These are phyloP conservation scores for Brenthis hecate DNA, from an alignment of 2,888 invertebrate species.

Conservation along the genomic window DNA sequence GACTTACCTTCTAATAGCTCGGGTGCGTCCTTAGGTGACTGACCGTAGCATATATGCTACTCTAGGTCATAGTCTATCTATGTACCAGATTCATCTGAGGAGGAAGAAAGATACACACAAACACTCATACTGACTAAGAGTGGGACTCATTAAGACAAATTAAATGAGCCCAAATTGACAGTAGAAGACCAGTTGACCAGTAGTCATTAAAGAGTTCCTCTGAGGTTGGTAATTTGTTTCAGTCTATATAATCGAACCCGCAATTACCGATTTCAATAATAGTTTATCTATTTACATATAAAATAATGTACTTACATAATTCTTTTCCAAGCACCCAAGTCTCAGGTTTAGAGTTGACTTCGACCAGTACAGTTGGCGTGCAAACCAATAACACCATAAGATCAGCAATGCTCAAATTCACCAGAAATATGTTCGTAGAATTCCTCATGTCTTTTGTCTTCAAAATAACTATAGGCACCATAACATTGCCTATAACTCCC, in stretches of 20 bases:
- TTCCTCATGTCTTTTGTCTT: conserved; percentile 97
- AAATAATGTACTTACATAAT: conserved; percentile 90
- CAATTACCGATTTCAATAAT: neutral
- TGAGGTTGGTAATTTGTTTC: too few species aligned
- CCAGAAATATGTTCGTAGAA: conserved; percentile 96
- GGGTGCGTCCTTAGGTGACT: too few species aligned
- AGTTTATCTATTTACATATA: neutral
- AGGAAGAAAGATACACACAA: too few species aligned
- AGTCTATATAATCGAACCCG: neutral
- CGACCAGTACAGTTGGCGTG: conserved; percentile 96
- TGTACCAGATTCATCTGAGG: too few species aligned
- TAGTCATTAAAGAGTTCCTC: too few species aligned
- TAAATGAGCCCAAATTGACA: too few species aligned
- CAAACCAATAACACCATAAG: conserved; percentile 94
- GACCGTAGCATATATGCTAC: too few species aligned
- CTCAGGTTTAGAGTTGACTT: conserved; percentile 94
- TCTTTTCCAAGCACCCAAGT: conserved; percentile 96
- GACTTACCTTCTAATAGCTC: too few species aligned
- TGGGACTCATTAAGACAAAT: too few species aligned
- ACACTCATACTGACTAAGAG: too few species aligned
- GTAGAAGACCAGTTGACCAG: too few species aligned
- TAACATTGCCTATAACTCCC: conserved; percentile 95
- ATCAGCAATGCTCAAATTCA: conserved; percentile 96
- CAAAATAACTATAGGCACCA: conserved; percentile 96
- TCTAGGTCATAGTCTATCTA: too few species aligned